These are phyloP conservation scores for Luperina nickerlii DNA, from an alignment of 2,888 invertebrate genomes.

Conservation along the genomic window DNA sequence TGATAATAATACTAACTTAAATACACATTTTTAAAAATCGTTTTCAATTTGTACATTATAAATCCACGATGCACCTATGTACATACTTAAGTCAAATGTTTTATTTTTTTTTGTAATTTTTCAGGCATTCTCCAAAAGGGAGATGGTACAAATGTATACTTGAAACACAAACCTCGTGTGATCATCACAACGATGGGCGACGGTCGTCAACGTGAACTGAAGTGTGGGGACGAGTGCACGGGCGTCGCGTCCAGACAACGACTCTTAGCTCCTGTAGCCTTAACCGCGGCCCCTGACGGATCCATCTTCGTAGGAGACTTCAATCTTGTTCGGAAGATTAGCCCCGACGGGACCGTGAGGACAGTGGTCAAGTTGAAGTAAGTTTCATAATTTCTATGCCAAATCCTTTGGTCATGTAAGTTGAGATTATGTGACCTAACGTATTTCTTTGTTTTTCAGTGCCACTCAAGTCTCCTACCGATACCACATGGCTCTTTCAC, in stretches of 20 bases:
- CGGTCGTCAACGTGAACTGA: slow-evolving; percentile 96
- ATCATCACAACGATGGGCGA: slow-evolving; percentile 98
- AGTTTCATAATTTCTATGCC: slow-evolving; percentile 79
- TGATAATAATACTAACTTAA: not conserved
- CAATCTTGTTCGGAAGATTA: slow-evolving; percentile 96
- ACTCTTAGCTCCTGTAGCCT: slow-evolving; percentile 97
- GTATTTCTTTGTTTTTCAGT: slow-evolving; percentile 87
- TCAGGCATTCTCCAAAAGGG: slow-evolving; percentile 98
- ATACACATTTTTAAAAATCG: not conserved
- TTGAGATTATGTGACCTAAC: not conserved
- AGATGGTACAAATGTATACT: slow-evolving; percentile 98
- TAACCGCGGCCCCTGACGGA: slow-evolving; percentile 97
- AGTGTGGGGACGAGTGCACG: slow-evolving; percentile 92
- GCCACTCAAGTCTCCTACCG: slow-evolving; percentile 98
- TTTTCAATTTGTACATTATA: not conserved
- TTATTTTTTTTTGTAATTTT: slow-evolving; percentile 49
- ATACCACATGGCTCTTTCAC: slow-evolving; percentile 98
- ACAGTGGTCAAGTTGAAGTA: slow-evolving; percentile 95
- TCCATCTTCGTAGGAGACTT: slow-evolving; percentile 98
- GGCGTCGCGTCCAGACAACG: slow-evolving; percentile 95
- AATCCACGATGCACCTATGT: not conserved
- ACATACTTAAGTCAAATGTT: not conserved
- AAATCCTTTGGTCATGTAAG: not conserved
- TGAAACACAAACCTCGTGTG: slow-evolving; percentile 97
- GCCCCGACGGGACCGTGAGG: slow-evolving; percentile 95